These are phyloP conservation scores for Alosa sapidissima DNA, from an alignment of 2,797 vertebrate genomes.

Conservation along the genomic window DNA sequence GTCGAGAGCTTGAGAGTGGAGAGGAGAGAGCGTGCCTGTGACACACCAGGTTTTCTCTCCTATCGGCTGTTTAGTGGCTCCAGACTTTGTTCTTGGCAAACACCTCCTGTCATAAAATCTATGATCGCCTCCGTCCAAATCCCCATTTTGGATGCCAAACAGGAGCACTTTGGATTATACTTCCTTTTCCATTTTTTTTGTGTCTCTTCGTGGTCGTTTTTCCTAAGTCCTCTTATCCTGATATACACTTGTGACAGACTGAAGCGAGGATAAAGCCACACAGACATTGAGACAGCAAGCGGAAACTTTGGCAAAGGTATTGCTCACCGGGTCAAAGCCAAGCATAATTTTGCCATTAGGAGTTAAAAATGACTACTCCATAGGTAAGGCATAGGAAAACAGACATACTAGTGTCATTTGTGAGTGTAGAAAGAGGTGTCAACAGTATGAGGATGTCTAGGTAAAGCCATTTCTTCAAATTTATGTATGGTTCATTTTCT, in stretches of 20 bases:
- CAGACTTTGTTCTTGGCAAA: conserved; percentile 15
- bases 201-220: background rate
- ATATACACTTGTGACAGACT: background rate
- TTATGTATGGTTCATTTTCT: background rate
- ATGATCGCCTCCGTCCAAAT: background rate
- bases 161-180: background rate
- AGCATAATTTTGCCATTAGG: background rate
- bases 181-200: conserved; percentile 4
- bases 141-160: background rate
- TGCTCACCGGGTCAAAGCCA: background rate
- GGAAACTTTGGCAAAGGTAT: background rate
- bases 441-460: background rate
- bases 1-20: background rate
- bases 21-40: background rate
- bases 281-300: background rate
- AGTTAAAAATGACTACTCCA: background rate
- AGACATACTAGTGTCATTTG: background rate
- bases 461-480: background rate
- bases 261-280: background rate
- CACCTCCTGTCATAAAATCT: conserved; percentile 13
- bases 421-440: background rate
- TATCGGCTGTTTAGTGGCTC: background rate
- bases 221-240: background rate
- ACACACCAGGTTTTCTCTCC: background rate
- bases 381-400: background rate